Base-by-base conservation (phyloP, 2,797 vertebrate genomes). In the Enteromius treurensis region DNA sequence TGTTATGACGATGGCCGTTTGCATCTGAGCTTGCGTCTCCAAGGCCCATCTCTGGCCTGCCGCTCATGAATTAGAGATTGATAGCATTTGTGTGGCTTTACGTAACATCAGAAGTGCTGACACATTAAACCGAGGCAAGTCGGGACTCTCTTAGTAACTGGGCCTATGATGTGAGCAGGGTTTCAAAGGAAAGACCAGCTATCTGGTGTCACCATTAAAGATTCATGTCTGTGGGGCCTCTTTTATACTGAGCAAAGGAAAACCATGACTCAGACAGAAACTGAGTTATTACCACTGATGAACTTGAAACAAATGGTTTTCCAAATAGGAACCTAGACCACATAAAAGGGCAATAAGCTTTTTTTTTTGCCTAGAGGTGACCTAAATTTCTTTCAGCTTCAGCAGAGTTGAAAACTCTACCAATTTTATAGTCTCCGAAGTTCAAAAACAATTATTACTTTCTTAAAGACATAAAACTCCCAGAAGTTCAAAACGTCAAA, bases 11-110 rank as follows among this genome's bases (percentile, higher is more conserved):
- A 80, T 17, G 9, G 7, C 13, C 6, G 3, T 53, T 69, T 81
- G 5, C 34, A 47, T 85, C 34, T 14, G 10, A 65, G 51, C 37
- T n/a, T 80, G 32, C 13, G 15, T 58, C 37, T 84, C 34, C 21
- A 47, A 47, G 69, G 19, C 77, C 26, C 1, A n/a, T 85, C 79
- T 85, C 77, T 71, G 73, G 51, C 80, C 74, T 80, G 84, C 42
- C 65, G 32, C 81, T 88, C 86, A 87, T 88, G 83, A 88, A 87
- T 88, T 85, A 88, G 76, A 86, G 67, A 89, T 84, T 84, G 84
- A 82, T 69, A 42, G 49, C 32, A 75, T 23, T 45, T 62, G 84
- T 77, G 80, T 81, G 65, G 42, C 53, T 77, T 90, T 87, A 83
- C 79, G 76, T 83, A 80, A 85, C 81, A 78, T 84, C 68, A 79